A percentile compares a stretch with the other conserved stretches of the same genome.
phyloP scores from a whole-genome alignment of 2,113 vertebrate genomes.

The Rhinolophus ferrumequinum region DNA sequence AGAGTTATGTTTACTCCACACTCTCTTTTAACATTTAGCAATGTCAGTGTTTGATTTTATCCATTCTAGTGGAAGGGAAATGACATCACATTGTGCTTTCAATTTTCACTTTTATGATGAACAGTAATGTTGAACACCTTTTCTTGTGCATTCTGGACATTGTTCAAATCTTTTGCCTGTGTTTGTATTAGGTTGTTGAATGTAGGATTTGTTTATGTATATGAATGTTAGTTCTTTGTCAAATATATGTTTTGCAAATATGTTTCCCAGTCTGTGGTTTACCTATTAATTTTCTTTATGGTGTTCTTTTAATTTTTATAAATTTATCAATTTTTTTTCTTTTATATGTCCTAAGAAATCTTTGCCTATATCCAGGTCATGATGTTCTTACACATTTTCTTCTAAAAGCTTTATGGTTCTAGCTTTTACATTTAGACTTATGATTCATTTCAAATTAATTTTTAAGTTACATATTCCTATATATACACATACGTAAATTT shows the following conservation, averaged over 20 bases:
- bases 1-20: not conserved
- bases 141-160: not conserved
- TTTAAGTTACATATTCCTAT: not conserved
- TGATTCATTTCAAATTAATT: not conserved
- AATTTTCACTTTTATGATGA: not conserved
- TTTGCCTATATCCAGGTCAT: not conserved
- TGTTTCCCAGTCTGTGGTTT: not conserved
- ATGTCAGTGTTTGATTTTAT: not conserved
- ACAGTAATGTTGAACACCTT: not conserved
- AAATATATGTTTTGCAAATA: not conserved
- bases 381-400: not conserved
- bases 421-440: conserved; percentile 7
- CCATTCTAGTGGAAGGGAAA: not conserved
- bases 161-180: not conserved
- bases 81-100: not conserved
- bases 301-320: not conserved
- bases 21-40: not conserved
- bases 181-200: not conserved
- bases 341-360: not conserved
- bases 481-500: not conserved
- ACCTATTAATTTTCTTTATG: not conserved
- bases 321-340: not conserved
- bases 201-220: not conserved
- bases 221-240: not conserved
- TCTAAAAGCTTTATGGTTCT: not conserved